Evolutionary conservation across 2,797 vertebrate genomes (phyloP), one percentile per base, ranked within the genome.

Genomic region (Galago senegalensis): DNA sequence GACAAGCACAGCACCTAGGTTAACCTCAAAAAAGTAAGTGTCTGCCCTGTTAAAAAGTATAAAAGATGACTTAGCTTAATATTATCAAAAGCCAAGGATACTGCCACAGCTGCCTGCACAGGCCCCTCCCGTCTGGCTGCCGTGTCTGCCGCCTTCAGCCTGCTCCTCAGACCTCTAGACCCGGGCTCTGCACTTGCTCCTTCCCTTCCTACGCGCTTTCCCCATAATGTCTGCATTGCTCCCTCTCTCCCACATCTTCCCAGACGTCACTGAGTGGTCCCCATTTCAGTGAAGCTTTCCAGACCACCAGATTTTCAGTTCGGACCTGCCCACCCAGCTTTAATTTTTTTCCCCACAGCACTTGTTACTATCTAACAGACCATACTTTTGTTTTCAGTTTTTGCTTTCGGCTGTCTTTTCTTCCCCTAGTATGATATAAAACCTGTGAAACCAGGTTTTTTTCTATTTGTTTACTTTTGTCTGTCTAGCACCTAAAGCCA

Each of bases 381-480:
- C 12, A 29, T 53, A 43, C 14, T 63, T 79, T n/a, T 43, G 58
- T 61, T 85, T 60, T 56, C 49, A 49, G 3, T 20, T 46, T 69
- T 88, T 63, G 13, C 13, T 63, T 94, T 83, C 2, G 4, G 0
- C n/a, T 85, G 1, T 69, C 18, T 43, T 70, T 61, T 87, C 40
- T 93, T 94, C 84, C 83, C 31, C 25, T 86, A 60, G 11, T 25
- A 92, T 9, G 75, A 43, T 34, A 34, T 83, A 65, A 92, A 40
- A 40, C 65, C 34, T 73, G 37, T 46, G 70, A 85, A 4, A 87
- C 27, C 18, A 87, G 31, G 21, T n/a, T 53, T 89, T 65, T 63
- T 65, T 16, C 56, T 56, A 13, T n/a, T 60, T 93, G 65, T 69
- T 83, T 79, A 91, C 17, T 88, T 87, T 25, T 94, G 5, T 92